Conservation (phyloP, 1,140 invertebrate genomes). For the Sitodiplosis mosellana region DNA sequence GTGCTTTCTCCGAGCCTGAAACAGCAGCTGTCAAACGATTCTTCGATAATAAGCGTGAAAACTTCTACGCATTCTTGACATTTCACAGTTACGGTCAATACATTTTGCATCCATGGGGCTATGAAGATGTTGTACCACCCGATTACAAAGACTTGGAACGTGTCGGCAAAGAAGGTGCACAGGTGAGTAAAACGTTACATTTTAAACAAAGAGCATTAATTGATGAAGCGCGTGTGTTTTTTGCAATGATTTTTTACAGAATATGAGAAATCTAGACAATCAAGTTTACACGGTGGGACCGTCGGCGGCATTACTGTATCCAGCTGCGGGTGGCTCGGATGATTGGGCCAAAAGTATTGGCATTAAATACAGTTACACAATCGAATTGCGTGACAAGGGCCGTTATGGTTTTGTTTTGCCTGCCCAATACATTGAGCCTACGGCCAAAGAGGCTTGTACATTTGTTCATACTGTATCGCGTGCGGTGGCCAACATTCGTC, state of each 20-base stretch:
- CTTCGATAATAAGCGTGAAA: conserved; percentile 27
- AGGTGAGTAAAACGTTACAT: conserved; percentile 21
- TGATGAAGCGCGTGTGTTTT: background rate
- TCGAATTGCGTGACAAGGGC: conserved; percentile 80
- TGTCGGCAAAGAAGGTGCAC: conserved; percentile 47
- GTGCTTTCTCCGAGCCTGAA: conserved; percentile 84
- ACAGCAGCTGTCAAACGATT: conserved; percentile 48
- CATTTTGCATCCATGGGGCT: conserved; percentile 71
- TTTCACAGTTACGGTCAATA: conserved; percentile 83
- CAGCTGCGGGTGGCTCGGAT: conserved; percentile 67
- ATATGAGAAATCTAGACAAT: conserved; percentile 46
- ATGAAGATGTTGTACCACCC: conserved; percentile 42
- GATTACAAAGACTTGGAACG: conserved; percentile 51
- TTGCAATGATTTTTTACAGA: conserved; percentile 26
- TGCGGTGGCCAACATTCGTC: no score
- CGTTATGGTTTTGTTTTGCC: conserved; percentile 76
- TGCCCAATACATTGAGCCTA: conserved; percentile 56
- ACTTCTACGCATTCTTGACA: conserved; percentile 56
- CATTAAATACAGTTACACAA: conserved; percentile 76
- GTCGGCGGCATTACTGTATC: conserved; percentile 54
- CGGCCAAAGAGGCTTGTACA: conserved; percentile 67
- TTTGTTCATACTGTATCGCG: conserved; percentile 49
- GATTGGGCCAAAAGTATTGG: conserved; percentile 79
- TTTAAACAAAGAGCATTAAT: background rate
- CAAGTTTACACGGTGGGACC: conserved; percentile 56